Percentiles rank a stretch among this genome's conserved stretches.
Evolutionary conservation across 2,888 invertebrate species (phyloP).

Genomic region (Nomada hirtipes): DNA sequence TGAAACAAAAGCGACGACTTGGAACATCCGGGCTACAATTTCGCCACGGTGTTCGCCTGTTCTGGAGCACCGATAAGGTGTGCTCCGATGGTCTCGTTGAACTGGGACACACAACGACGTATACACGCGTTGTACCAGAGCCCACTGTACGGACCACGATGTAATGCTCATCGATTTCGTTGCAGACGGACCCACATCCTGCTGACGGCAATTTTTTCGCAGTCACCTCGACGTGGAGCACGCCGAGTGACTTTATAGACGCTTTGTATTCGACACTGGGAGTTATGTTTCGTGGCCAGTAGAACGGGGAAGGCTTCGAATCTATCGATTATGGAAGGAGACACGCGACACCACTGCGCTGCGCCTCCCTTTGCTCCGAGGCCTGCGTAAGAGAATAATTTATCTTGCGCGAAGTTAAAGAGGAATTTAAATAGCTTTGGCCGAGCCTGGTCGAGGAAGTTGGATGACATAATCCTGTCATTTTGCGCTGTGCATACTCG

Average conservation of each 20-base stretch:
- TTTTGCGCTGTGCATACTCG: conserved; percentile 10
- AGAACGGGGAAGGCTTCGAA: conserved; percentile 16
- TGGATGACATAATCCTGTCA: conserved; percentile 24
- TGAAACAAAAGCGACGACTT: conserved; percentile 34
- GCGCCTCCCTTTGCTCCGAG: neutral
- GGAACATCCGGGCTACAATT: conserved; percentile 14
- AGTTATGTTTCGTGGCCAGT: conserved; percentile 4
- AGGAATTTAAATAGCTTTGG: conserved; percentile 19
- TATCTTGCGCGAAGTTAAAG: conserved; percentile 23
- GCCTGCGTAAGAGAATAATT: conserved; percentile 26
- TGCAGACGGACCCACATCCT: conserved; percentile 24
- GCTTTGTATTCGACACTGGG: conserved; percentile 10
- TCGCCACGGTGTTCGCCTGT: neutral
- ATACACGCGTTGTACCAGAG: too few species aligned
- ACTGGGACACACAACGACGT: neutral
- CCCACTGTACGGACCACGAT: neutral
- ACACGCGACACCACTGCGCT: neutral
- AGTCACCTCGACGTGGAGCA: neutral
- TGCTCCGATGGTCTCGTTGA: conserved; percentile 25
- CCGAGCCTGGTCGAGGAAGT: neutral
- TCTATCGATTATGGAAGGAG: conserved; percentile 32
- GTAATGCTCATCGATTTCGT: conserved; percentile 34
- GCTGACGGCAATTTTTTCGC: conserved; percentile 32
- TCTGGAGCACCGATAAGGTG: conserved; percentile 19
- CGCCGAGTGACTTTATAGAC: neutral